Evolutionary conservation across 92 coral and sea anemone genomes (phyloP), one percentile per base, ranked within the genome.

Genomic region (Porites divaricata): DNA sequence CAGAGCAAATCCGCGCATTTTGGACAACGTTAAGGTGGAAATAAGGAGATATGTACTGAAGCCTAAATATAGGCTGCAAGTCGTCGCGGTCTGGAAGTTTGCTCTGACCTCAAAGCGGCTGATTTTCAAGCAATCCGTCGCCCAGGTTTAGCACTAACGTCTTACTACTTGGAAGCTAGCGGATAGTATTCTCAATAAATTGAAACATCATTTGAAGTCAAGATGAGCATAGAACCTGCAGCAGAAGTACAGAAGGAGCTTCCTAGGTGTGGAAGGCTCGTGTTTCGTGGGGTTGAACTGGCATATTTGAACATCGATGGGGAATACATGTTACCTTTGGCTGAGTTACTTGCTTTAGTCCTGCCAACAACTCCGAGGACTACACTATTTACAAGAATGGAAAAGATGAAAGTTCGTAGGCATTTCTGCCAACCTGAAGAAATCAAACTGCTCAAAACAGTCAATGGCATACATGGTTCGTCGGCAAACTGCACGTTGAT

Each of bases 371-470:
- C 98, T 63, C 96, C 98, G 50, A 89, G 98, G 79, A 94, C 98
- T 51, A 94, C 98, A 76, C 70, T 94, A 67, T 94, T 94, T 93
- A 94, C 98, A 1, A 92, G 98, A 81, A 94, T 94, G 98, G 98
- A 94, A 90, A 94, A 92, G 77, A 92, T 94, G 84, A 86, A 84
- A 59, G 95, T 94, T 92, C 93, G 95, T 28, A 91, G 98, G 89
- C 95, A 94, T 89, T 94, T 92, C 90, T 94, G 98, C 87, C 71
- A 56, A 26, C 95, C 94, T 7, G 86, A 76, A 57, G 98, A 94
- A 83, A 94, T 94, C 72, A 94, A 87, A 90, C 88, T 94, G 67
- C 91, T 94, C 2, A 94, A 94, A 79, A 92, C 98, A 69, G 98
- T 94, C 21, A 93, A 93, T 85, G 98, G 98, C 83, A 92, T 93